Evolutionary conservation across 2,888 invertebrate genomes (phyloP).

Genomic region (Formica aserva): DNA sequence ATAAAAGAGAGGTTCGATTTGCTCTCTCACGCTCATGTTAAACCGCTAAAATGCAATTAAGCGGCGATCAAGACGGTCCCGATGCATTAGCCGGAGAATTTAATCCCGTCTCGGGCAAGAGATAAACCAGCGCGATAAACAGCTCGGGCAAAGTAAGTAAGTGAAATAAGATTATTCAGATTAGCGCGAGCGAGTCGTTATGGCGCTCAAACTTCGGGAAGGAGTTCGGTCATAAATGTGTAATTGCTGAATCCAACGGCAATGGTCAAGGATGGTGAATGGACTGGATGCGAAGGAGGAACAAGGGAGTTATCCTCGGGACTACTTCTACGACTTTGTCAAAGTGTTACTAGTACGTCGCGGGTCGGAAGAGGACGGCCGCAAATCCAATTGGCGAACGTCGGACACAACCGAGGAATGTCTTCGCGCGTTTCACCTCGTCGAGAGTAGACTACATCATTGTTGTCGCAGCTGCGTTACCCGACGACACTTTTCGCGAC

Average conservation of each 20-base stretch:
- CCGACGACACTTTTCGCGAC: slow-evolving; percentile 60
- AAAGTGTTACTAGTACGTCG: neutral
- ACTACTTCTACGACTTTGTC: neutral
- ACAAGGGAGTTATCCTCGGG: neutral
- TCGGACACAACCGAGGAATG: slow-evolving; percentile 43
- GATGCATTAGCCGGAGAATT: slow-evolving; percentile 20
- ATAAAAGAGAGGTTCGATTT: neutral
- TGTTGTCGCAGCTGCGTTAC: slow-evolving; percentile 64
- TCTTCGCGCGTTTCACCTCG: slow-evolving; percentile 62
- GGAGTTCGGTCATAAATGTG: slow-evolving; percentile 4
- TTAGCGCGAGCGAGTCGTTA: neutral
- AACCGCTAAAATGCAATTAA: slow-evolving; percentile 21
- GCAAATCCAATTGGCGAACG: slow-evolving; percentile 50
- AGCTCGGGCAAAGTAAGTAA: slow-evolving; percentile 3
- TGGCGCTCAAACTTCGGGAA: neutral
- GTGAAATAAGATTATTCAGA: slow-evolving; percentile 36
- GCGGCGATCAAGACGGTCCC: neutral
- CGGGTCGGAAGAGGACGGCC: slow-evolving; percentile 2
- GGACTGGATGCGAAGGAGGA: neutral
- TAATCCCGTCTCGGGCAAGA: slow-evolving; percentile 2
- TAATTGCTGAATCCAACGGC: slow-evolving; percentile 12
- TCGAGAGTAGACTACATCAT: slow-evolving; percentile 63
- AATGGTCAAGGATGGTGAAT: neutral
- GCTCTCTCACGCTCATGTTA: neutral
- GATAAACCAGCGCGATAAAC: slow-evolving; percentile 20